phyloP scores from a whole-genome alignment of 2,888 invertebrate genomes.

The Agrochola macilenta region DNA sequence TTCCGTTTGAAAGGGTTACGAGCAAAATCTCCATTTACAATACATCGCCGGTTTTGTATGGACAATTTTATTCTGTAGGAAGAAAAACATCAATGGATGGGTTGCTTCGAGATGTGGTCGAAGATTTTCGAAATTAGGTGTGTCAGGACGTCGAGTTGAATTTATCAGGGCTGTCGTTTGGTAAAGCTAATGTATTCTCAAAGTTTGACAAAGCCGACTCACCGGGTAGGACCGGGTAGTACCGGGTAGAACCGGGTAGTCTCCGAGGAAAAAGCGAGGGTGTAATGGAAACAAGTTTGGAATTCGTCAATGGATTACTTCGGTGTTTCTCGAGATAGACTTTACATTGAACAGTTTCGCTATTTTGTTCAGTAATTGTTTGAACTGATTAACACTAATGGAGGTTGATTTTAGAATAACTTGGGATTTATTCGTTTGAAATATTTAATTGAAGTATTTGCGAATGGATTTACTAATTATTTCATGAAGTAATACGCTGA shows the following conservation, averaged over 20 bases:
- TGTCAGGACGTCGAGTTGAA: constrained; percentile 76
- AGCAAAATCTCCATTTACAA: constrained; percentile 51
- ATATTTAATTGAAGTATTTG: constrained; percentile 15
- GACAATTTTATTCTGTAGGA: background rate
- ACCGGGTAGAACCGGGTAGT: constrained; percentile 68
- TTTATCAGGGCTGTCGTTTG: constrained; percentile 84
- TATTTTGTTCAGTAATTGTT: constrained; percentile 56
- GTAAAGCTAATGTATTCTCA: constrained; percentile 86
- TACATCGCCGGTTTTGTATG: constrained; percentile 64
- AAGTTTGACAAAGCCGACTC: constrained; percentile 85
- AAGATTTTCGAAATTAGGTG: constrained; percentile 18
- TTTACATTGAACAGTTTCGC: constrained; percentile 57
- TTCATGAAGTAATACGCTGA: background rate
- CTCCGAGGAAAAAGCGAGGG: constrained; percentile 80
- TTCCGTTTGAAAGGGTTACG: constrained; percentile 65
- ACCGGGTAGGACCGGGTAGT: constrained; percentile 73
- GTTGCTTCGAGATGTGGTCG: constrained; percentile 35
- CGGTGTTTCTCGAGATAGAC: constrained; percentile 59
- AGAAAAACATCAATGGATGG: constrained; percentile 62
- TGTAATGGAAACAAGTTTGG: constrained; percentile 84
- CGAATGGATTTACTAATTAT: background rate
- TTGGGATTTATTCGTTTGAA: background rate
- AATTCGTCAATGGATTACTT: constrained; percentile 81
- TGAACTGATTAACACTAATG: constrained; percentile 49
- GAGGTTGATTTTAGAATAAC: constrained; percentile 31